Evolutionary conservation across 2,113 vertebrate species (phyloP).

Genomic region (Hippocampus abdominalis): DNA sequence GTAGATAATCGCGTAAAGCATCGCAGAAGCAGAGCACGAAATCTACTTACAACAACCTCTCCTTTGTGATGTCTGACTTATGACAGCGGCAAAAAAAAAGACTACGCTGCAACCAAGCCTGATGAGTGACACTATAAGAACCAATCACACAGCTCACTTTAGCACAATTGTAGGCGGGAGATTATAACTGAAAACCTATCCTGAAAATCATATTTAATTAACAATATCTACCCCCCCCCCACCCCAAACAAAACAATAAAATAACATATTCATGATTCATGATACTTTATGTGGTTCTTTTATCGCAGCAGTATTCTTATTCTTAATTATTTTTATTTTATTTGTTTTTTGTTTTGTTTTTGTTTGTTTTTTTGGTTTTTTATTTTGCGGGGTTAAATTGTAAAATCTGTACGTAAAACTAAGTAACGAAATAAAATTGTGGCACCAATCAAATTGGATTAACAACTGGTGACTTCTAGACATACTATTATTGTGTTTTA

Average conservation of each 20-base stretch:
- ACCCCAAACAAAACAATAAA: neutral
- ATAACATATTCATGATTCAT: neutral
- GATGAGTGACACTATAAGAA: neutral
- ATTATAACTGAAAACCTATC: accelerated
- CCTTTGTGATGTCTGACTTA: conserved; percentile 39
- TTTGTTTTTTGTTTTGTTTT: too few species aligned
- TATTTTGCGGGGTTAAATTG: too few species aligned
- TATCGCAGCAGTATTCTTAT: too few species aligned
- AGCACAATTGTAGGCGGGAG: neutral
- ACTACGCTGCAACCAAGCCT: conserved; percentile 34
- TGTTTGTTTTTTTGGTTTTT: too few species aligned
- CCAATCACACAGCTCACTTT: conserved; percentile 45
- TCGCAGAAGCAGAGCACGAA: neutral
- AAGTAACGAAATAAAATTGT: too few species aligned
- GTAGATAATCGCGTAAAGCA: conserved; percentile 16
- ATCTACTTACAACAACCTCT: conserved; percentile 3
- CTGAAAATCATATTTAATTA: neutral
- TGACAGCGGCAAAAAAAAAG: conserved; percentile 50
- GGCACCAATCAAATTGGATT: too few species aligned
- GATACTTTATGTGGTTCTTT: neutral
- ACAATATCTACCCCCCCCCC: neutral
- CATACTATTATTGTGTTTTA: too few species aligned
- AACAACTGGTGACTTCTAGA: too few species aligned
- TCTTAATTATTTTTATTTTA: too few species aligned
- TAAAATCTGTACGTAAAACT: too few species aligned